Evolutionary conservation across 2,797 vertebrate genomes (phyloP), one percentile per base, ranked within the genome.

Genomic region (Miichthys miiuy): DNA sequence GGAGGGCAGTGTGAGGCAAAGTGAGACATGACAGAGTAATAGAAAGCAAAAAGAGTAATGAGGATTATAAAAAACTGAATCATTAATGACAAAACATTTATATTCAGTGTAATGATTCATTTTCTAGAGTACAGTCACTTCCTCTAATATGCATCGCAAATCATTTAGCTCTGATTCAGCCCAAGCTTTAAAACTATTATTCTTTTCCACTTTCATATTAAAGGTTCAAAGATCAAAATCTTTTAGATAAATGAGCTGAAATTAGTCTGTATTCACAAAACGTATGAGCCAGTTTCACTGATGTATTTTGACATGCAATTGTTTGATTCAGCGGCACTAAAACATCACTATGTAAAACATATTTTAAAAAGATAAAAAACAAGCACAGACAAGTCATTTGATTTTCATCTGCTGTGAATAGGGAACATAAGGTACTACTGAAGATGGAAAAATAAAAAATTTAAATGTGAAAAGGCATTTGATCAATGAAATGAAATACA

Each of bases 1-100:
- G 90, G 81, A 78, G 67, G 69, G 47, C 62, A 79, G 63, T 67
- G 66, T 48, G 55, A 77, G 62, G 70, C 66, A 75, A 65, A 82
- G 68, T 79, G 57, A 80, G 41, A 84, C 60, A 83, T 68, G 58
- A 54, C 10, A 71, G 66, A 4, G 54, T 27, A 60, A 75, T 44
- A 41, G 38, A 58, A 57, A 30, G 21, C 1, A 3, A 38, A 83
- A 75, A 17, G n/a, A 74, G 11, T 2, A 41, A n/a, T 60, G 18
- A 65, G 27, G 18, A 48, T 75, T 4, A 21, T 38, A 54, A 57
- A 25, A 57, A 38, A 14, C 1, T 2, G 4, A 46, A 46, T 30
- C 4, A 1, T 52, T 0, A 20, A 34, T 57, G 23, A 57, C 8
- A 1, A 44, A 30, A 21, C 23, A 14, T 51, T 21, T 46, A 10